A percentile compares a stretch with the other conserved stretches of the same genome.
Evolutionary conservation across 1,140 invertebrate genomes (phyloP).

Genomic region (Goniozus legneri): DNA sequence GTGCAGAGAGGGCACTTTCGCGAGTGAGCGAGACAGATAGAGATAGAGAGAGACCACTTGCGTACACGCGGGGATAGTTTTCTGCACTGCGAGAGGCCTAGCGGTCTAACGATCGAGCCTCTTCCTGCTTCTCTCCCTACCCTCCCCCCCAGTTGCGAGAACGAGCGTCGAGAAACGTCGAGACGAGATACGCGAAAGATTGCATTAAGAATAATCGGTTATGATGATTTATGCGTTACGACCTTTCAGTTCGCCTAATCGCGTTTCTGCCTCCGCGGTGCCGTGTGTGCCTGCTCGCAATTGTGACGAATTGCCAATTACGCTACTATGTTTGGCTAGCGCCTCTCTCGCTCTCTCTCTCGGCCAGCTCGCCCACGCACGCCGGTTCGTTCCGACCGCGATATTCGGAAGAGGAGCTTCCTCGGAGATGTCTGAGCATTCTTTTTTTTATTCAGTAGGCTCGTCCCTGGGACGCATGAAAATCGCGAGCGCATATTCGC

Average conservation of each 20-base stretch:
- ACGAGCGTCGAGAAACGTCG: constrained; percentile 9
- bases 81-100: constrained; percentile 15
- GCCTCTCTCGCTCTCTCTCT: constrained; percentile 2
- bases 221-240: constrained; percentile 2
- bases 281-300: no score
- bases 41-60: no score
- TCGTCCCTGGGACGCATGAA: no score
- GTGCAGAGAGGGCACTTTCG: constrained; percentile 19
- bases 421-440: no score
- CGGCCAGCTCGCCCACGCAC: not conserved
- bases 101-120: constrained; percentile 19
- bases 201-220: not conserved
- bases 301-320: constrained; percentile 12
- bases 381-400: not conserved
- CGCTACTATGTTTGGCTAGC: not conserved
- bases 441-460: no score
- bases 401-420: no score
- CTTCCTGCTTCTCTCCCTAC: no score
- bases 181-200: constrained; percentile 12
- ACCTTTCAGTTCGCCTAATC: constrained; percentile 3
- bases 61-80: constrained; percentile 10
- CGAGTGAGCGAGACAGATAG: no score
- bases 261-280: constrained; percentile 2
- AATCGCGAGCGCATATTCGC: no score
- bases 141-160: no score